A percentile compares a stretch with the other conserved stretches of the same genome.
phyloP scores from a whole-genome alignment of 2,888 invertebrate genomes.

The Apotomis betuletana region DNA sequence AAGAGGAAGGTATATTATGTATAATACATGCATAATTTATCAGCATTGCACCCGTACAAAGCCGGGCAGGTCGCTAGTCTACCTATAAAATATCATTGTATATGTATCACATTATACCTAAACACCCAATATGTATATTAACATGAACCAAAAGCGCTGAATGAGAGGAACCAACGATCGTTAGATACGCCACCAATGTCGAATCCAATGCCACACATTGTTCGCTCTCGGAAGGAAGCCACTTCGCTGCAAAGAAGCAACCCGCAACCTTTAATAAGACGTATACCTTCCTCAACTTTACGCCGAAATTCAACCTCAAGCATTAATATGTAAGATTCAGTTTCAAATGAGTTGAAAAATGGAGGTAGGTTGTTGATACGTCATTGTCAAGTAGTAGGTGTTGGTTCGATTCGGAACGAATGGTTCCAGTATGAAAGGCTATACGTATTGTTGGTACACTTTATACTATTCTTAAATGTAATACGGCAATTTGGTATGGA shows the following conservation, averaged over 20 bases:
- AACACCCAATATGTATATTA: constrained; percentile 1
- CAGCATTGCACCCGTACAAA: no score
- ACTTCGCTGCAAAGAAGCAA: constrained; percentile 20
- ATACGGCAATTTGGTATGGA: constrained; percentile 12
- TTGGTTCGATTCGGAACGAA: constrained; percentile 21
- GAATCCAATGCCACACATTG: constrained; percentile 39
- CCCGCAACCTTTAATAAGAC: not conserved
- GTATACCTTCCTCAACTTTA: not conserved
- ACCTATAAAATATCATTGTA: not conserved
- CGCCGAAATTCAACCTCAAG: constrained; percentile 5
- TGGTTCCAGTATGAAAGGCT: constrained; percentile 11
- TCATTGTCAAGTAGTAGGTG: constrained; percentile 2
- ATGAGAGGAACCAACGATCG: constrained; percentile 39
- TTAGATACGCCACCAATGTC: constrained; percentile 40
- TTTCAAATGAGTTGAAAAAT: not conserved
- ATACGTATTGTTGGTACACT: constrained; percentile 4
- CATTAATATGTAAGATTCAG: not conserved
- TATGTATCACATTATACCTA: not conserved
- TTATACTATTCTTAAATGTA: not conserved
- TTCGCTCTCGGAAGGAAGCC: constrained; percentile 34
- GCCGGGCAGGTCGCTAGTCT: no score
- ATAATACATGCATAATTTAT: no score
- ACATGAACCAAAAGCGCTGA: constrained; percentile 15
- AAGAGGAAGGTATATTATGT: no score
- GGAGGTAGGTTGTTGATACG: not conserved